These are phyloP conservation scores for Trachelus iudaicus DNA, from an alignment of 2,888 invertebrate genomes.

Conservation along the genomic window DNA sequence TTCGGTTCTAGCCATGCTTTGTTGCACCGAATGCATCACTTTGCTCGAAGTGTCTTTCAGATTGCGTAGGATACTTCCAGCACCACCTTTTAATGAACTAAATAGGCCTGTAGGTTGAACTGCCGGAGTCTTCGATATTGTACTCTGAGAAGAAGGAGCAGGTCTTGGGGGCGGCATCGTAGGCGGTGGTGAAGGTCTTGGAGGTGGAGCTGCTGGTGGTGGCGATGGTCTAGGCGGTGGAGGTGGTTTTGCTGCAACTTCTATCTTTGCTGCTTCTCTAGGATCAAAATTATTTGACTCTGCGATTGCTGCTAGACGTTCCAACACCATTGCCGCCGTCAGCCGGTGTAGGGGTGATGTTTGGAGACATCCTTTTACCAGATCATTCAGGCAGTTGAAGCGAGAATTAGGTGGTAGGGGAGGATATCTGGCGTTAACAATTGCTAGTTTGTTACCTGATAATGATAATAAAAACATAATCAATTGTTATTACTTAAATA, in stretches of 20 bases:
- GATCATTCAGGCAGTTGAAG: constrained; percentile 87
- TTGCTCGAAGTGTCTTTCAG: constrained; percentile 95
- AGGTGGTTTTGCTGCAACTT: constrained; percentile 51
- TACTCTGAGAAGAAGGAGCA: constrained; percentile 42
- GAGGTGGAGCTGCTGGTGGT: constrained; percentile 51
- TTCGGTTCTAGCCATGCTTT: constrained; percentile 88
- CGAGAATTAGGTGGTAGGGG: constrained; percentile 84
- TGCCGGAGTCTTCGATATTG: constrained; percentile 16
- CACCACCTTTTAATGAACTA: constrained; percentile 90
- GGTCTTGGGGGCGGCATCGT: constrained; percentile 62
- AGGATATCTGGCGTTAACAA: constrained; percentile 95
- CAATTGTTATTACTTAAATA: neutral
- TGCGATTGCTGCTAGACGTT: constrained; percentile 88
- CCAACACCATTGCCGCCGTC: constrained; percentile 82
- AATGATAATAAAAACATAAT: constrained; percentile 6
- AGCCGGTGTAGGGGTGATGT: constrained; percentile 87
- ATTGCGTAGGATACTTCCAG: constrained; percentile 92
- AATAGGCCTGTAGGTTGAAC: constrained; percentile 73
- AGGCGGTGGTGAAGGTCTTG: constrained; percentile 52
- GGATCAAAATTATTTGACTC: constrained; percentile 86
- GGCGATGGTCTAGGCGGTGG: constrained; percentile 53
- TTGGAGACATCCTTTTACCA: constrained; percentile 80
- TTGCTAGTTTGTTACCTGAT: constrained; percentile 85
- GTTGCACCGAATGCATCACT: constrained; percentile 96
- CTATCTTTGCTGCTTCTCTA: constrained; percentile 80